Base-by-base conservation (phyloP, 2,797 vertebrate species). In the Muscicapa comitata region DNA sequence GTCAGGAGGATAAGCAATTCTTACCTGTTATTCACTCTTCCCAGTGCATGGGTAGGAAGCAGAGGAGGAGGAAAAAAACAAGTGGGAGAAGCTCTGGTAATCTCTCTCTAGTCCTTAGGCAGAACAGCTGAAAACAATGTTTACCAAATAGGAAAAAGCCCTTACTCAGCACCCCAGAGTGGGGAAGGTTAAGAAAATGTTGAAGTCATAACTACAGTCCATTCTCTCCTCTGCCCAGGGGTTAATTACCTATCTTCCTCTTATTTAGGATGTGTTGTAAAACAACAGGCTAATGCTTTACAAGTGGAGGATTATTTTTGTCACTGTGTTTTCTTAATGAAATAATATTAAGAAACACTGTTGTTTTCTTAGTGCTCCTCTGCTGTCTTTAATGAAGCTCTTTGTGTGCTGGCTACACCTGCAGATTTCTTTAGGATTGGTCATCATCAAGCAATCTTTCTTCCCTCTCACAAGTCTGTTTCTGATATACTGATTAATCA, bases 401-500 rank as follows among this genome's bases (percentile, higher is more conserved):
- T 93, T 54, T 70, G 62, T 76, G 89, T 48, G 40, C 77, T 86
- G 83, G 71, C 65, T 88, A 62, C 53, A 78, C 89, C 58, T 84
- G 40, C 90, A 91, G 80, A 94, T 35, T 65, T 81, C 31, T 93
- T 93, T 86, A 80, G 59, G 45, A 86, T 23, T 88, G 92, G 66
- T 63, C 58, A 73, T 47, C 40, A 85, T 45, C 70, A 67, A 80
- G 47, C 40, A 92, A 80, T 86, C n/a, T 96, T 88, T 93, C 91
- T 92, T 86, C 68, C 70, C 62, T 86, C 38, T 86, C 93, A 51
- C 2, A 13, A 62, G 83, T 95, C 82, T 91, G 93, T 95, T 95
- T 95, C 91, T 97, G 96, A 97, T 97, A 95, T 96, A 97, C 91
- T 93, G 93, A 96, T 97, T 96, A 97, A 97, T 97, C 97, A 97